Evolutionary conservation across 2,888 invertebrate genomes (phyloP).

Genomic region (Cheilosia vernalis): DNA sequence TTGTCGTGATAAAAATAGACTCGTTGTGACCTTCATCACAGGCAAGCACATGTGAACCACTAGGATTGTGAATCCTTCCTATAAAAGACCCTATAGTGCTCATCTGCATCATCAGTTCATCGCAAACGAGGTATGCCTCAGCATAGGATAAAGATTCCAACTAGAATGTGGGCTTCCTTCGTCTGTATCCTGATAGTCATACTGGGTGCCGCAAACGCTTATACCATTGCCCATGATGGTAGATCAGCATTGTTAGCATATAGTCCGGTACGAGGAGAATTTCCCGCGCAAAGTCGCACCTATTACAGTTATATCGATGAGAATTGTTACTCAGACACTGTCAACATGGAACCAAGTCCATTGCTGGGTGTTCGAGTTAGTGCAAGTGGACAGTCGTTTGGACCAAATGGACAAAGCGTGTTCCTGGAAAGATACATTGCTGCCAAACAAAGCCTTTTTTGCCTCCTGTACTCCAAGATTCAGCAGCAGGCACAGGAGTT

Average conservation of each 20-base stretch:
- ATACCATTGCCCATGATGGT: constrained; percentile 74
- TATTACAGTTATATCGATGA: constrained; percentile 79
- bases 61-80: constrained; percentile 43
- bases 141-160: constrained; percentile 33
- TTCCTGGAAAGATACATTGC: background rate
- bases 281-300: constrained; percentile 78
- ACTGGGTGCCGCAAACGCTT: constrained; percentile 3
- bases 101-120: constrained; percentile 48
- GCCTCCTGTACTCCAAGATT: background rate
- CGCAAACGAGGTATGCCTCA: constrained; percentile 58
- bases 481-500: background rate
- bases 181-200: constrained; percentile 11
- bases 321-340: constrained; percentile 77
- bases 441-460: background rate
- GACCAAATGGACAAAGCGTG: background rate
- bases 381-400: constrained; percentile 27
- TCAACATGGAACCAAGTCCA: constrained; percentile 78
- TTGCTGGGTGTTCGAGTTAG: constrained; percentile 77
- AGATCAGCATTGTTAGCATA: constrained; percentile 77
- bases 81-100: constrained; percentile 55
- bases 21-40: constrained; percentile 21
- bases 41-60: constrained; percentile 36
- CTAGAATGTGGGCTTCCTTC: constrained; percentile 26
- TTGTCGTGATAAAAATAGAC: constrained; percentile 65
- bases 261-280: constrained; percentile 78